Percentiles rank a stretch among this genome's conserved stretches.
These are phyloP conservation scores for Girardinus metallicus DNA, from an alignment of 2,797 vertebrate genomes.

Conservation along the genomic window DNA sequence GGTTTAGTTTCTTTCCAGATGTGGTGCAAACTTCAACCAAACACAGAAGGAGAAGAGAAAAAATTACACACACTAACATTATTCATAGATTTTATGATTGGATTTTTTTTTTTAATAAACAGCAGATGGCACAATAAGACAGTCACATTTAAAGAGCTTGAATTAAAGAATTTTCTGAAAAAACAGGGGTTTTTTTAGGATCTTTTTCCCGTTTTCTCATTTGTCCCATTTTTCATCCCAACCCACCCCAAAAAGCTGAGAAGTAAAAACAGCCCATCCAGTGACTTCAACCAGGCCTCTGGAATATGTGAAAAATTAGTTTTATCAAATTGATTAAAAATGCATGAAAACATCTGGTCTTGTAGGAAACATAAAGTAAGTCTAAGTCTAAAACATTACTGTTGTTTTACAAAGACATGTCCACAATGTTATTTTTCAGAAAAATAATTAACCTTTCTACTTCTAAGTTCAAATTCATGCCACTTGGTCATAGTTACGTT, in stretches of 20 bases:
- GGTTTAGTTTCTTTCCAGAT: neutral
- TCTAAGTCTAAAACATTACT: too few relatives aligned
- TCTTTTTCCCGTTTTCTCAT: neutral
- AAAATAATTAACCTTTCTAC: neutral
- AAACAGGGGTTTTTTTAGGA: neutral
- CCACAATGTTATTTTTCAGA: neutral
- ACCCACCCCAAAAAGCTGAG: neutral
- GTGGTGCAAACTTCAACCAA: too few relatives aligned
- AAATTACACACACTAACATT: neutral
- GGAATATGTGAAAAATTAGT: neutral
- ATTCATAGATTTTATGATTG: neutral
- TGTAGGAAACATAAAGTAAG: neutral
- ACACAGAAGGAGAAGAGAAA: neutral
- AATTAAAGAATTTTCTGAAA: neutral
- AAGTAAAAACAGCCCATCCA: neutral
- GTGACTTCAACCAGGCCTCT: neutral
- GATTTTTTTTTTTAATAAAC: neutral
- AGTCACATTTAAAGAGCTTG: neutral
- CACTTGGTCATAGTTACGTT: neutral
- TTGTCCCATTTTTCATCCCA: neutral
- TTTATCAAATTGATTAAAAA: neutral
- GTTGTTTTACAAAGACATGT: neutral
- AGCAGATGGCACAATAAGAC: constrained; percentile 1
- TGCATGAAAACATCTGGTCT: neutral
- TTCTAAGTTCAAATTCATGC: neutral